Evolutionary conservation across 2,888 invertebrate genomes (phyloP).

Genomic region (Eurytoma adleriae): DNA sequence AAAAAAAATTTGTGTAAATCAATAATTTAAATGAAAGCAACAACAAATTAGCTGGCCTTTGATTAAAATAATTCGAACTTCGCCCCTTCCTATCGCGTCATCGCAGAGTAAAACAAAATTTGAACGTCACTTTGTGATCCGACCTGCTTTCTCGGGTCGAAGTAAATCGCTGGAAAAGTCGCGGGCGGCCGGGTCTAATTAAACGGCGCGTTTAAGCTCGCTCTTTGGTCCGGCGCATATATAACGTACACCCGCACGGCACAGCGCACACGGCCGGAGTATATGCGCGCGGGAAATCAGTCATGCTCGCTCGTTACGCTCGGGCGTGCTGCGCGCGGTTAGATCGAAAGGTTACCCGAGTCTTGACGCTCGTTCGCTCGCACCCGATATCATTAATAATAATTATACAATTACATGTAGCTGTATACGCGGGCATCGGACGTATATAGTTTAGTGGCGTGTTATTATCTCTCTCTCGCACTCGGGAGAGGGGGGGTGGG

Average conservation of each 20-base stretch:
- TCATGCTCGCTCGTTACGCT: conserved; percentile 53
- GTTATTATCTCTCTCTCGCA: conserved; percentile 74
- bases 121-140: neutral
- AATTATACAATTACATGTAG: conserved; percentile 76
- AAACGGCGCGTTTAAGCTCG: neutral
- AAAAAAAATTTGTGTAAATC: too few relatives aligned
- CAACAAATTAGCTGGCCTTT: too few relatives aligned
- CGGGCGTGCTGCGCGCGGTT: neutral
- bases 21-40: too few relatives aligned
- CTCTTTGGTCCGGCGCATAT: neutral
- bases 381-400: conserved; percentile 75
- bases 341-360: conserved; percentile 53
- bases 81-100: too few relatives aligned
- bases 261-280: neutral
- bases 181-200: too few relatives aligned
- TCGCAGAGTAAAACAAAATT: neutral
- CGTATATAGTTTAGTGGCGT: conserved; percentile 73
- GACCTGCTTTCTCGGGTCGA: too few relatives aligned
- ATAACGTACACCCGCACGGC: conserved; percentile 5
- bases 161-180: too few relatives aligned
- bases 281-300: conserved; percentile 45
- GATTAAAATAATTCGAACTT: too few relatives aligned
- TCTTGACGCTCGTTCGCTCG: conserved; percentile 32
- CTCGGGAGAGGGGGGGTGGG: conserved; percentile 63
- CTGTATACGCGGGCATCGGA: conserved; percentile 67